A percentile compares a stretch with the other conserved stretches of the same genome.
Conservation (phyloP, 1,140 invertebrate species). For the Elymnias hypermnestra region DNA sequence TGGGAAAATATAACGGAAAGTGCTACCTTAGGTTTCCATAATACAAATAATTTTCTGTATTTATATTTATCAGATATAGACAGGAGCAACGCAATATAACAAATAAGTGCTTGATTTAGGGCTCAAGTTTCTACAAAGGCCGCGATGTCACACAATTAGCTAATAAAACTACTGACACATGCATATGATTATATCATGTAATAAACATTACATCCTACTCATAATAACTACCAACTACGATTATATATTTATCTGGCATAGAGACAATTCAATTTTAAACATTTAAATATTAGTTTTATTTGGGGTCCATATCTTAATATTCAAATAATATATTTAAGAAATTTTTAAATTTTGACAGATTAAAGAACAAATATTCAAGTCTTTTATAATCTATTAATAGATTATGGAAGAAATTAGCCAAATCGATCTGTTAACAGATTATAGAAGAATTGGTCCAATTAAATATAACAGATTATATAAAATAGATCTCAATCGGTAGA, state of each 20-base stretch:
- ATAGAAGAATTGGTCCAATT: too few relatives aligned
- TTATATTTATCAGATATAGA: background rate
- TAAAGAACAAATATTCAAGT: too few relatives aligned
- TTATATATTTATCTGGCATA: background rate
- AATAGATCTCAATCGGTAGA: too few relatives aligned
- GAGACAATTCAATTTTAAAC: too few relatives aligned
- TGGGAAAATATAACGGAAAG: too few relatives aligned
- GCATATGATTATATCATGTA: background rate
- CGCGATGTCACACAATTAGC: conserved; percentile 3
- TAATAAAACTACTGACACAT: conserved; percentile 15
- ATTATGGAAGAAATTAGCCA: too few relatives aligned
- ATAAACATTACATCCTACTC: conserved; percentile 4
- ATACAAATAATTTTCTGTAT: background rate
- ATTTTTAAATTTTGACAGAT: background rate
- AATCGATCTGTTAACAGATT: too few relatives aligned
- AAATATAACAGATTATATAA: too few relatives aligned
- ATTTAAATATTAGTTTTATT: too few relatives aligned
- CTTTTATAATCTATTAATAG: too few relatives aligned
- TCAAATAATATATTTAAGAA: background rate
- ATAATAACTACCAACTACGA: conserved; percentile 6
- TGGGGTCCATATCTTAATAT: background rate
- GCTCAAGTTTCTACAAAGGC: background rate
- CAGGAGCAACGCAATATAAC: background rate
- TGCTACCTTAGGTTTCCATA: too few relatives aligned
- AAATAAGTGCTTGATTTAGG: background rate